These are phyloP conservation scores for Patiria miniata DNA, from an alignment of 35 echinoderm and acorn worm species.

Conservation along the genomic window DNA sequence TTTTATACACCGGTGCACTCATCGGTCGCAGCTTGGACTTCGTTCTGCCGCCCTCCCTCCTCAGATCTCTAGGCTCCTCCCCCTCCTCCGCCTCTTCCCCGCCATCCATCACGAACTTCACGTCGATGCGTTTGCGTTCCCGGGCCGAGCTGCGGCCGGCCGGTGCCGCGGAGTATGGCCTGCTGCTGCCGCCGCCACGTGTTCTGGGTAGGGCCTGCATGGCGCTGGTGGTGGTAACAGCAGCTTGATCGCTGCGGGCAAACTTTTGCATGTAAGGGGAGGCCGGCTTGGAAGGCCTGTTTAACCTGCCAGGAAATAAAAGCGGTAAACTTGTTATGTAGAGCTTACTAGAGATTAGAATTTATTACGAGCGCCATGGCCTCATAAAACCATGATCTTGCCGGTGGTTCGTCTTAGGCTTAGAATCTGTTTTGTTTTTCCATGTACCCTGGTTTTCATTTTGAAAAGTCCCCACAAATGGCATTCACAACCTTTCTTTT, in stretches of 20 bases:
- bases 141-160: slow-evolving; percentile 27
- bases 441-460: too few relatives aligned
- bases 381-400: too few relatives aligned
- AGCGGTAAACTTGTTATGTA: too few relatives aligned
- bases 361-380: too few relatives aligned
- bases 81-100: slow-evolving; percentile 31
- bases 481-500: too few relatives aligned
- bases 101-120: slow-evolving; percentile 71
- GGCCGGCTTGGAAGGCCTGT: slow-evolving; percentile 46
- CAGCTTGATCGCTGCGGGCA: slow-evolving; percentile 46
- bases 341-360: too few relatives aligned
- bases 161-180: slow-evolving; percentile 62
- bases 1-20: slow-evolving; percentile 85
- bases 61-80: slow-evolving; percentile 4
- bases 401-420: too few relatives aligned
- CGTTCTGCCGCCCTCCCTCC: slow-evolving; percentile 27
- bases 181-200: background rate
- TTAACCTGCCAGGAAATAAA: slow-evolving; percentile 39
- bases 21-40: slow-evolving; percentile 60
- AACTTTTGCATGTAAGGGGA: slow-evolving; percentile 88
- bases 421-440: too few relatives aligned
- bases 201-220: slow-evolving; percentile 11
- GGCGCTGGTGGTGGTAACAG: background rate
- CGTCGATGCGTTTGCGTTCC: slow-evolving; percentile 70
- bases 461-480: too few relatives aligned